Evolutionary conservation across 1,140 invertebrate species (phyloP), one percentile per base, ranked within the genome.

Genomic region (Vanessa atalanta): DNA sequence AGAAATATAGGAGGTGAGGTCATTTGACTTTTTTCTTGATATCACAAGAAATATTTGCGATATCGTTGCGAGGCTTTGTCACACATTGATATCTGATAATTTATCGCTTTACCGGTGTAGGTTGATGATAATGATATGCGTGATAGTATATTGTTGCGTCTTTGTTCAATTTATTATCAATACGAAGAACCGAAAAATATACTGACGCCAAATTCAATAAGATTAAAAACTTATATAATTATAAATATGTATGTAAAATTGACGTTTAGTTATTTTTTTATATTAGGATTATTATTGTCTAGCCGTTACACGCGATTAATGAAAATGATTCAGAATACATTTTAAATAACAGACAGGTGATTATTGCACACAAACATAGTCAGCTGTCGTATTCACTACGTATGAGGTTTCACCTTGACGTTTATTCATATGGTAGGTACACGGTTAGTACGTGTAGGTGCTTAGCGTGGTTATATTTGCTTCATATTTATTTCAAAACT

Each of bases 1-100:
- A 92, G 77, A 93, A 93, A 83, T 93, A 93, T 88, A 79, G 88
- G 84, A 92, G 92, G 92, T 93, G 82, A 89, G 88, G 73, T 84
- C 79, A 83, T 77, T 85, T 80, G 61, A 79, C 76, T 83, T 85
- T 83, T 81, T 83, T 80, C 70, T 79, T 79, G 75, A 79, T 88
- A 88, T 82, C 79, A 69, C 65, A 81, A 82, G 82, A 88, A 85
- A 88, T 87, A 85, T 89, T 85, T 87, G 75, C 79, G 83, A 85
- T 92, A 92, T 85, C 84, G 76, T 74, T 72, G 66, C 76, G 57
- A 79, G 76, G 77, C 79, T 85, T 83, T 88, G 84, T 86, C 79
- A 85, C 76, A 70, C 68, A 76, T 65, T 75, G 85, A 81, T 89
- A 87, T 85, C 78, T 77, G 85, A 86, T 89, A 89, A 84, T 77